These are phyloP conservation scores for Xylocampa areola DNA, from an alignment of 2,888 invertebrate species.

Conservation along the genomic window DNA sequence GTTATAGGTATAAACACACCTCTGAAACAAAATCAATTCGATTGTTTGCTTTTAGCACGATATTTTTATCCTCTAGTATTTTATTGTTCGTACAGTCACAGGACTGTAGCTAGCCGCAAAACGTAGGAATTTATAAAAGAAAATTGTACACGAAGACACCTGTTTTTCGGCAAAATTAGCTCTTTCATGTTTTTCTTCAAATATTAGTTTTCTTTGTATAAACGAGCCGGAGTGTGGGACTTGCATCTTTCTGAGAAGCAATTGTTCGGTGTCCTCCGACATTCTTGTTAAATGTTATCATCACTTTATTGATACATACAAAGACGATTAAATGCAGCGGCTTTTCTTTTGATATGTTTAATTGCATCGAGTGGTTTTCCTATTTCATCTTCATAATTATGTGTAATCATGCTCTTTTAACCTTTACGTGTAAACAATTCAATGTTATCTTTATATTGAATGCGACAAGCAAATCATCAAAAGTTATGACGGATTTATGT, in stretches of 20 bases:
- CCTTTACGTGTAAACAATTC: too few species aligned
- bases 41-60: slow-evolving; percentile 30
- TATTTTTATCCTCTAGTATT: slow-evolving; percentile 17
- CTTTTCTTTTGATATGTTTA: slow-evolving; percentile 4
- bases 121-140: slow-evolving; percentile 28
- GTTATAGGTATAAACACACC: slow-evolving; percentile 20
- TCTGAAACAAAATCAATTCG: slow-evolving; percentile 1
- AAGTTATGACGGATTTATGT: too few species aligned
- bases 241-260: slow-evolving; percentile 31
- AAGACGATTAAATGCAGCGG: slow-evolving; percentile 24
- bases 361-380: slow-evolving; percentile 6
- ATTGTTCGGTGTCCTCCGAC: slow-evolving; percentile 36
- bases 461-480: too few species aligned
- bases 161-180: slow-evolving; percentile 29
- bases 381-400: not conserved
- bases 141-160: slow-evolving; percentile 35
- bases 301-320: slow-evolving; percentile 13
- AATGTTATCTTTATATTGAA: too few species aligned
- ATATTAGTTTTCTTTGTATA: slow-evolving; percentile 23
- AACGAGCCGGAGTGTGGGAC: slow-evolving; percentile 15
- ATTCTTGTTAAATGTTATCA: slow-evolving; percentile 39
- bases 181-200: slow-evolving; percentile 25
- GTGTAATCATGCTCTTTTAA: too few species aligned
- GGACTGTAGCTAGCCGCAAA: slow-evolving; percentile 12
- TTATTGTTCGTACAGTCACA: not conserved